Evolutionary conservation across 2,888 invertebrate species (phyloP).

Genomic region (Andrena dorsata): DNA sequence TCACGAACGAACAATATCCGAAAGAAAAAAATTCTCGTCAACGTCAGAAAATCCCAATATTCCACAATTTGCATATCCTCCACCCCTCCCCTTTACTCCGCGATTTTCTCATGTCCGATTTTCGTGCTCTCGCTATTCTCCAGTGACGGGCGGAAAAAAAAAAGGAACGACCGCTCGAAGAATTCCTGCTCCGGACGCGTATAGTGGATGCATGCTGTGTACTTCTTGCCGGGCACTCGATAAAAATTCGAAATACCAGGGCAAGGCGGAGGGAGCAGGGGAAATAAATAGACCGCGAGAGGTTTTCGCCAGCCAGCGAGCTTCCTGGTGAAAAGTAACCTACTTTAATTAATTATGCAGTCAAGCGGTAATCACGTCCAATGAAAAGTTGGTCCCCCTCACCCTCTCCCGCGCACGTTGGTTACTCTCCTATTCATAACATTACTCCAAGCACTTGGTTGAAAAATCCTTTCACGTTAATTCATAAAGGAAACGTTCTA

Average conservation of each 20-base stretch:
- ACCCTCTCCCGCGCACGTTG: background rate
- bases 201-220: background rate
- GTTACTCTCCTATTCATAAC: conserved; percentile 18
- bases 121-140: too few relatives aligned
- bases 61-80: too few relatives aligned
- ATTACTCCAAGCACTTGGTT: conserved; percentile 10
- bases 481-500: conserved; percentile 31
- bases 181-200: background rate
- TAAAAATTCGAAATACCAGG: background rate
- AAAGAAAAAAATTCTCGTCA: too few relatives aligned
- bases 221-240: background rate
- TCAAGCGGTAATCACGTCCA: conserved; percentile 12
- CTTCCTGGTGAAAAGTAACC: conserved; percentile 29
- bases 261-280: background rate
- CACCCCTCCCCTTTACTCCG: too few relatives aligned
- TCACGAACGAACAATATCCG: too few relatives aligned
- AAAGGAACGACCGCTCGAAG: background rate
- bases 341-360: conserved; percentile 44
- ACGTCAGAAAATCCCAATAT: too few relatives aligned
- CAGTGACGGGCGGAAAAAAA: background rate
- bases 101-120: too few relatives aligned
- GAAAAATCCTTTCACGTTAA: conserved; percentile 41
- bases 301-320: conserved; percentile 4
- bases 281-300: background rate
- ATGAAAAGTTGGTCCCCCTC: conserved; percentile 2